These are phyloP conservation scores for Halcyon leucocephala DNA, from an alignment of 2,797 vertebrate genomes.

Conservation along the genomic window DNA sequence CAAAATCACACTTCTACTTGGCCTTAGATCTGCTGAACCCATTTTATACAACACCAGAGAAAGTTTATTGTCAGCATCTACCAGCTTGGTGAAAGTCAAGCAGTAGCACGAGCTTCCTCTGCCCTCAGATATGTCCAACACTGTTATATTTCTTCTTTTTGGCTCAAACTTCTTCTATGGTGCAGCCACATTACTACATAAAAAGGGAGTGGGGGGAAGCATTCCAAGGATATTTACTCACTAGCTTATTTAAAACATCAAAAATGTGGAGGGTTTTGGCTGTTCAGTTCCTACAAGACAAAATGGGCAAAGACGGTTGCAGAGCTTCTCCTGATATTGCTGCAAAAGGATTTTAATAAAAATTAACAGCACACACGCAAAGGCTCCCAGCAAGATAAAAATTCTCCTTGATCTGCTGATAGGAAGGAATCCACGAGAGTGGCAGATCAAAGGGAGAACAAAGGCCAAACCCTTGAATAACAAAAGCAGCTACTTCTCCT, in stretches of 20 bases:
- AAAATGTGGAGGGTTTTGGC: not conserved
- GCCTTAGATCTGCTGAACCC: not conserved
- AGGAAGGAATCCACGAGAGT: not conserved
- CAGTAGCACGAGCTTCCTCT: not conserved
- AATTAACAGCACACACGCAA: slow-evolving; percentile 43
- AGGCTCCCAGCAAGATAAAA: slow-evolving; percentile 41
- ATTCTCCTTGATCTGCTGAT: slow-evolving; percentile 51
- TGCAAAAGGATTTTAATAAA: slow-evolving; percentile 46
- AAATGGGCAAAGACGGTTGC: not conserved
- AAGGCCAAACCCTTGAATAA: slow-evolving; percentile 37
- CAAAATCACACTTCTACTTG: not conserved
- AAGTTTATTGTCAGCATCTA: not conserved
- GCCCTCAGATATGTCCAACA: not conserved
- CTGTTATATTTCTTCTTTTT: not conserved
- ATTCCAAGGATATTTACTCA: slow-evolving; percentile 35
- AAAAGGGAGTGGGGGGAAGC: not conserved
- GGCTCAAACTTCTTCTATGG: not conserved
- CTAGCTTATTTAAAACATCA: slow-evolving; percentile 43
- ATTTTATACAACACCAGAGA: not conserved
- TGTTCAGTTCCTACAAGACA: slow-evolving; percentile 1
- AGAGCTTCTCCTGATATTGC: slow-evolving; percentile 15
- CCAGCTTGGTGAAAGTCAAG: not conserved
- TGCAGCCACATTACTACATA: slow-evolving; percentile 3
- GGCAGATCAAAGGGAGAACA: slow-evolving; percentile 53
- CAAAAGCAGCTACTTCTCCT: slow-evolving; percentile 16